Evolutionary conservation across 2,888 invertebrate genomes (phyloP).

Genomic region (Eupithecia subfuscata): DNA sequence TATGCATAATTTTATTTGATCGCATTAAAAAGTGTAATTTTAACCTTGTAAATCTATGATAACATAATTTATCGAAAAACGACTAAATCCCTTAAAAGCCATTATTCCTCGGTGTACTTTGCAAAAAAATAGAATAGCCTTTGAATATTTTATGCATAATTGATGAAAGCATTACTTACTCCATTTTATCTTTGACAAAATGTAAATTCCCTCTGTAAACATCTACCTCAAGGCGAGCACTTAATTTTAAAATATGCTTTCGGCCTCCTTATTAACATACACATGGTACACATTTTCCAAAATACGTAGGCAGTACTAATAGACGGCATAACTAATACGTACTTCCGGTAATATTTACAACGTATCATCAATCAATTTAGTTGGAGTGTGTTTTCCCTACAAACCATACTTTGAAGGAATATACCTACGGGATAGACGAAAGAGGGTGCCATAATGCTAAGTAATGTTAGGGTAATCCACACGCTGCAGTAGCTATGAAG

Average conservation of each 20-base stretch:
- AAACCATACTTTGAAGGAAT: neutral
- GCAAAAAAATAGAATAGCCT: neutral
- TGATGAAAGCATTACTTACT: constrained; percentile 13
- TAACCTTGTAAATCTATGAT: neutral
- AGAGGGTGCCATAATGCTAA: neutral
- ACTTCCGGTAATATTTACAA: constrained; percentile 11
- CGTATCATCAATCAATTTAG: constrained; percentile 14
- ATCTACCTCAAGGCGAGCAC: constrained; percentile 32
- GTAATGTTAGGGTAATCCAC: constrained; percentile 3
- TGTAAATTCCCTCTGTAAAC: constrained; percentile 9
- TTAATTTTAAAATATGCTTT: constrained; percentile 37
- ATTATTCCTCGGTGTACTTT: neutral
- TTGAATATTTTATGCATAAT: neutral
- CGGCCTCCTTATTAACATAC: no score
- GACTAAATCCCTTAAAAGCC: constrained; percentile 3
- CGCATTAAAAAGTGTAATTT: neutral
- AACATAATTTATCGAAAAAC: neutral
- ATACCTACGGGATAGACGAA: neutral
- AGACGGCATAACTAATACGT: no score
- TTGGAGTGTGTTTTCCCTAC: neutral
- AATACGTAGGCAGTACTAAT: constrained; percentile 43
- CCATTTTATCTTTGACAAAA: constrained; percentile 10
- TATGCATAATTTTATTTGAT: neutral
- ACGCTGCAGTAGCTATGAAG: neutral
- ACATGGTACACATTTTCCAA: constrained; percentile 38